Conservation (phyloP, 2,888 invertebrate genomes). For the Sicus ferrugineus region DNA sequence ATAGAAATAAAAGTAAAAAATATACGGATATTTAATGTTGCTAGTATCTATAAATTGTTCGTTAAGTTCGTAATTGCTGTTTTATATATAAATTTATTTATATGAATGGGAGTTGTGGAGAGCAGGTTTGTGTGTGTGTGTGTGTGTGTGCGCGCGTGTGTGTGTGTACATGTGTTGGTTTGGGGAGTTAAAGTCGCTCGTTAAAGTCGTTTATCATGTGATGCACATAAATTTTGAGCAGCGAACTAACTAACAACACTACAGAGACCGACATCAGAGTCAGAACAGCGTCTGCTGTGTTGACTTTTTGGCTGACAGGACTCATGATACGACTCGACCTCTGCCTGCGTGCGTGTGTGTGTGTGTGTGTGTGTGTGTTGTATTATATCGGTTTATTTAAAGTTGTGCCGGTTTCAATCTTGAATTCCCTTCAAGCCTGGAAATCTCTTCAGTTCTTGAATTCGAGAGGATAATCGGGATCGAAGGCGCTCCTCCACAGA, state of each 20-base stretch:
- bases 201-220: slow-evolving; percentile 4
- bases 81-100: slow-evolving; percentile 2
- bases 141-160: background rate
- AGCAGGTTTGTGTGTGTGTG: too few species aligned
- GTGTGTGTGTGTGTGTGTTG: background rate
- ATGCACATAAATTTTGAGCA: slow-evolving; percentile 4
- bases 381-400: too few species aligned
- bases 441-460: too few species aligned
- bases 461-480: too few species aligned
- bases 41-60: too few species aligned
- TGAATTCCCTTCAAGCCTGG: too few species aligned
- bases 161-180: background rate
- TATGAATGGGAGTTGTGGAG: background rate
- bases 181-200: background rate
- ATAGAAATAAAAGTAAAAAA: too few species aligned
- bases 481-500: too few species aligned
- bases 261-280: background rate
- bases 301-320: too few species aligned
- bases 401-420: too few species aligned
- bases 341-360: background rate
- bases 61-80: background rate
- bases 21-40: too few species aligned
- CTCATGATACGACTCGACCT: too few species aligned
- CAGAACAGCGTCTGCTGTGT: background rate
- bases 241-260: background rate